Conservation (phyloP, 2,888 invertebrate genomes). For the Ormyrus labotus region DNA sequence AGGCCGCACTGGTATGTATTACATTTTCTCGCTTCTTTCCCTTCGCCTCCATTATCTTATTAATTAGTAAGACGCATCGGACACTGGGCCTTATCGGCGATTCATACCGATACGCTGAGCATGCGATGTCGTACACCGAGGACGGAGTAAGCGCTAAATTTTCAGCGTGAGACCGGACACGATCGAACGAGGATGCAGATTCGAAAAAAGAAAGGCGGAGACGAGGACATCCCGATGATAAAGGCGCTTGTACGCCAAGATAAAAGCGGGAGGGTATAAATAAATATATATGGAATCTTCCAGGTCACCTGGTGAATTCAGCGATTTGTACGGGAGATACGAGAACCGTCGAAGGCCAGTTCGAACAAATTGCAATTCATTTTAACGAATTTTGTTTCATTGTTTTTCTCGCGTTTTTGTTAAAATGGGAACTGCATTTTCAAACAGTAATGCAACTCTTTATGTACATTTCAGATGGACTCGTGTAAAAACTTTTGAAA, state of each 20-base stretch:
- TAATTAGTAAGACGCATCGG: conserved; percentile 41
- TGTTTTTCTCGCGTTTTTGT: no score
- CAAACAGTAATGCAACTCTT: no score
- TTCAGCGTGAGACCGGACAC: conserved; percentile 18
- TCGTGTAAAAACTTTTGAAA: no score
- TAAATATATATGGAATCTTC: conserved; percentile 12
- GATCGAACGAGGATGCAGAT: background rate
- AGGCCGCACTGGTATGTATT: background rate
- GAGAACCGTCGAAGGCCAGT: no score
- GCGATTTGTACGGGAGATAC: no score
- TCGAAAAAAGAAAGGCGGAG: background rate
- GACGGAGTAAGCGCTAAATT: background rate
- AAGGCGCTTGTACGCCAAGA: conserved; percentile 29
- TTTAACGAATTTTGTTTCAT: no score
- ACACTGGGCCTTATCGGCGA: conserved; percentile 28
- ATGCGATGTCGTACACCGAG: conserved; percentile 14
- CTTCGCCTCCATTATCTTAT: conserved; percentile 30
- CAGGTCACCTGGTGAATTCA: background rate
- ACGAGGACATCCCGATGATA: conserved; percentile 22
- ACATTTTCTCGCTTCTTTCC: conserved; percentile 7
- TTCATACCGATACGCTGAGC: conserved; percentile 30
- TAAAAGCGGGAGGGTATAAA: conserved; percentile 9
- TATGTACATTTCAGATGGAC: no score
- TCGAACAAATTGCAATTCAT: no score
- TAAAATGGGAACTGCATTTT: no score